Percentiles rank a stretch among this genome's conserved stretches.
Evolutionary conservation across 2,113 vertebrate genomes (phyloP).

Genomic region (Xyrauchen texanus): DNA sequence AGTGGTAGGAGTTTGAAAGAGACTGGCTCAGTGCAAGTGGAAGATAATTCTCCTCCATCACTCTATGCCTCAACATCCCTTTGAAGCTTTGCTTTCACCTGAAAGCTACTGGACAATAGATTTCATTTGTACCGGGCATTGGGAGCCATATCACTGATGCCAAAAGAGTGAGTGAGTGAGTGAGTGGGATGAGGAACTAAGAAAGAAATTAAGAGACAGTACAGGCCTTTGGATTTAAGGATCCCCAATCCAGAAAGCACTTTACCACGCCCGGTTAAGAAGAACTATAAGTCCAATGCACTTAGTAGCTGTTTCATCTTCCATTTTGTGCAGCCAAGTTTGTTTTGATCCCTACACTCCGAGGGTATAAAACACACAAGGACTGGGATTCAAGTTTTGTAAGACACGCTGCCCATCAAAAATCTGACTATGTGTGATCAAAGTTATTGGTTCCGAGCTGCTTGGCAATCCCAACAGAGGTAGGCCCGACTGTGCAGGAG

Average conservation of each 20-base stretch:
- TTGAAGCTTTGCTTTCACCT: conserved; percentile 44
- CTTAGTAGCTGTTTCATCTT: conserved; percentile 49
- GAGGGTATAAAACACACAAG: conserved; percentile 14
- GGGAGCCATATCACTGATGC: conserved; percentile 41
- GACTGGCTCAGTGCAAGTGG: conserved; percentile 3
- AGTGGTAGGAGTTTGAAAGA: background rate
- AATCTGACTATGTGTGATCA: conserved; percentile 31
- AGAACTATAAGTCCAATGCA: conserved; percentile 46
- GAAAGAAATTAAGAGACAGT: background rate
- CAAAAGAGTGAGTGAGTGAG: conserved; percentile 42
- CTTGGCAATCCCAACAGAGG: conserved; percentile 26
- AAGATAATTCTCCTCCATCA: background rate
- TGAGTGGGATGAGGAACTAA: conserved; percentile 28
- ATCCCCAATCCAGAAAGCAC: conserved; percentile 3
- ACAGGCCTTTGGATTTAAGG: background rate
- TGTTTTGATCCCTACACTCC: conserved; percentile 18
- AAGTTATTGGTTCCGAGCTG: conserved; percentile 43
- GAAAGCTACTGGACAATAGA: conserved; percentile 45
- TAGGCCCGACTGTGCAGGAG: background rate
- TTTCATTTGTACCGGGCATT: conserved; percentile 6
- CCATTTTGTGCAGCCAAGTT: conserved; percentile 28
- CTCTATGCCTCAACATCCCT: conserved; percentile 5
- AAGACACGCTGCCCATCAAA: conserved; percentile 26
- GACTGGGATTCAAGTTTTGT: conserved; percentile 24
- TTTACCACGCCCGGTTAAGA: conserved; percentile 24